Evolutionary conservation across 1,140 invertebrate genomes (phyloP).

Genomic region (Epicauta chinensis): DNA sequence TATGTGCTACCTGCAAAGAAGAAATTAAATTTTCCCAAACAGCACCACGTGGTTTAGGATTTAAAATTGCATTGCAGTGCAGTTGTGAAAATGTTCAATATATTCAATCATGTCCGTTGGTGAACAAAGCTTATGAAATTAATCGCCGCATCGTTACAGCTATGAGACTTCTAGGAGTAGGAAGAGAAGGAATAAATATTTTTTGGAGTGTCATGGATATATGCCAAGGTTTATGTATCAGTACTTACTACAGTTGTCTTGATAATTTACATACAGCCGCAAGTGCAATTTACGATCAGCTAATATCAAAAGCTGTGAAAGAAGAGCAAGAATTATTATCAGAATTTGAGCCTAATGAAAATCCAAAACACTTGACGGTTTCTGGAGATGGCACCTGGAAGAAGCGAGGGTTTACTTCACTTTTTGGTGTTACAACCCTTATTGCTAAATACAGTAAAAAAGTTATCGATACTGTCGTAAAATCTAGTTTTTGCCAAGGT

Average conservation of each 20-base stretch:
- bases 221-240: conserved; percentile 1
- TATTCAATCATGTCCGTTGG: conserved; percentile 20
- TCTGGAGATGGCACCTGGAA: conserved; percentile 29
- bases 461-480: conserved; percentile 29
- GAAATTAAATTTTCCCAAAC: conserved; percentile 3
- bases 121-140: conserved; percentile 27
- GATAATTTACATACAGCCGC: conserved; percentile 16
- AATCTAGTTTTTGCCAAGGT: conserved; percentile 22
- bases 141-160: conserved; percentile 26
- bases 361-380: conserved; percentile 23
- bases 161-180: conserved; percentile 25
- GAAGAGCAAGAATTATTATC: conserved; percentile 22
- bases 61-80: conserved; percentile 15
- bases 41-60: conserved; percentile 6
- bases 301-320: conserved; percentile 9
- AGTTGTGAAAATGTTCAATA: conserved; percentile 5
- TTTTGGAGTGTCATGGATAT: conserved; percentile 29
- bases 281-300: conserved; percentile 4
- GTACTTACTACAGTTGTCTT: conserved; percentile 15
- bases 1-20: conserved; percentile 11
- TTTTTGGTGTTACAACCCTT: conserved; percentile 26
- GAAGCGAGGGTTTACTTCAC: conserved; percentile 31
- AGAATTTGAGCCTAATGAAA: no score
- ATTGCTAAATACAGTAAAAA: conserved; percentile 27
- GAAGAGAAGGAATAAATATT: conserved; percentile 15